Conservation (phyloP, 2,797 vertebrate species). For the Diglossa cyanea region DNA sequence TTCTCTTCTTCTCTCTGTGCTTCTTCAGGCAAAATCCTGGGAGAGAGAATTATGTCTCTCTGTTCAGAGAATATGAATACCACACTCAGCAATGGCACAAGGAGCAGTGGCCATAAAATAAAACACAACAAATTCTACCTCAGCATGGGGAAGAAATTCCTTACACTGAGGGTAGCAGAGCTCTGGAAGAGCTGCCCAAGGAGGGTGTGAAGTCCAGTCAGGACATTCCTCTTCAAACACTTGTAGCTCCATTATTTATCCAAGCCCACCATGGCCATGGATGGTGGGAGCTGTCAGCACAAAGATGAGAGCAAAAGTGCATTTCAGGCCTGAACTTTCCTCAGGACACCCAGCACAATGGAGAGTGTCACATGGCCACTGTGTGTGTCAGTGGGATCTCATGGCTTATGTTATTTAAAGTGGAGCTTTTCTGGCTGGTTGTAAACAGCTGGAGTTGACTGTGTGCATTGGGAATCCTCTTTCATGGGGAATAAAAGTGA, state of each 20-base stretch:
- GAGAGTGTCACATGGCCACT: neutral
- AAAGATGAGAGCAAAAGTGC: neutral
- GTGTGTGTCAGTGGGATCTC: neutral
- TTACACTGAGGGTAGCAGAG: neutral
- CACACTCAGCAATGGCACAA: fast-evolving
- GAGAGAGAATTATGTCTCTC: too few species aligned
- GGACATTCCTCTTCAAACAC: neutral
- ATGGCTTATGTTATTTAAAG: neutral
- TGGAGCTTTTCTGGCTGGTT: neutral
- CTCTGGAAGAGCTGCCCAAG: neutral
- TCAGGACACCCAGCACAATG: neutral
- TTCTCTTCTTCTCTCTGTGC: too few species aligned
- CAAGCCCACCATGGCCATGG: neutral
- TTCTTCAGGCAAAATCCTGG: too few species aligned
- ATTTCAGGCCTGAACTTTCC: neutral
- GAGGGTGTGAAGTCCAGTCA: neutral
- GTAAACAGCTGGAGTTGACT: neutral
- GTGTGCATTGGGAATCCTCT: neutral
- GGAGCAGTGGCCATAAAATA: neutral
- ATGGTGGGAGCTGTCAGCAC: neutral
- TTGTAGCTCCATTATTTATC: neutral
- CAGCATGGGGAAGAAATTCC: neutral
- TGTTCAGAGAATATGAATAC: too few species aligned
- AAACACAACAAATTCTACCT: neutral
- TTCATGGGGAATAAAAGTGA: neutral